These are phyloP conservation scores for Euleptes europaea DNA, from an alignment of 2,113 vertebrate species.

Conservation along the genomic window DNA sequence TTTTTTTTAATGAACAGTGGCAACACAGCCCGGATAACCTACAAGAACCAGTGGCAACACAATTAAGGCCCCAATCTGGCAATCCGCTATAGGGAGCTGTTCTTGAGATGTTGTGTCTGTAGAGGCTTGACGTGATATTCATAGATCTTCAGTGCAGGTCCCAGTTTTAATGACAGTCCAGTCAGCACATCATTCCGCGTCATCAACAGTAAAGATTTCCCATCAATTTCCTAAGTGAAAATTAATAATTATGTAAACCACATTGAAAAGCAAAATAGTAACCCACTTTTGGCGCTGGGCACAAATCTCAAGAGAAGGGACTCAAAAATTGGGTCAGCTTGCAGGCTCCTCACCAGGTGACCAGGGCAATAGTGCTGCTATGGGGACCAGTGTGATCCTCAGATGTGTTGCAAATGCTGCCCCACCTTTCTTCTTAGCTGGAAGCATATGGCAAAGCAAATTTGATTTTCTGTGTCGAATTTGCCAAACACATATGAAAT, in stretches of 20 bases:
- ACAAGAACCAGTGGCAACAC: constrained; percentile 69
- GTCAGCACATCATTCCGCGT: constrained; percentile 97
- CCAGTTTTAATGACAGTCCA: constrained; percentile 97
- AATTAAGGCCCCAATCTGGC: constrained; percentile 62
- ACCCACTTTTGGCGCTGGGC: neutral
- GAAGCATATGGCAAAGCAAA: no score
- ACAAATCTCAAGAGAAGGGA: neutral
- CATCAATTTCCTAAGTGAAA: constrained; percentile 93
- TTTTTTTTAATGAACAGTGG: constrained; percentile 54
- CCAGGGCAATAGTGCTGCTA: neutral
- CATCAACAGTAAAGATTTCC: constrained; percentile 97
- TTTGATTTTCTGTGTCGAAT: no score
- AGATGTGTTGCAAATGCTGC: neutral
- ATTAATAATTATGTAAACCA: constrained; percentile 63
- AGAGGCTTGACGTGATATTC: constrained; percentile 97
- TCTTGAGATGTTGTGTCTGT: constrained; percentile 96
- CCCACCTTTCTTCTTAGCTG: neutral
- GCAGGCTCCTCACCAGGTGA: neutral
- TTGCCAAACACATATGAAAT: no score
- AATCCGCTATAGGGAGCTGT: constrained; percentile 83
- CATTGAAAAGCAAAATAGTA: neutral
- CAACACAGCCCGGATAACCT: no score
- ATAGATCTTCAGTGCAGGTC: constrained; percentile 98
- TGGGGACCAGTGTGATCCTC: neutral
- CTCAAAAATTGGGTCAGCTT: neutral